Conservation (phyloP, 2,113 vertebrate species). For the Gallinago undulata region DNA sequence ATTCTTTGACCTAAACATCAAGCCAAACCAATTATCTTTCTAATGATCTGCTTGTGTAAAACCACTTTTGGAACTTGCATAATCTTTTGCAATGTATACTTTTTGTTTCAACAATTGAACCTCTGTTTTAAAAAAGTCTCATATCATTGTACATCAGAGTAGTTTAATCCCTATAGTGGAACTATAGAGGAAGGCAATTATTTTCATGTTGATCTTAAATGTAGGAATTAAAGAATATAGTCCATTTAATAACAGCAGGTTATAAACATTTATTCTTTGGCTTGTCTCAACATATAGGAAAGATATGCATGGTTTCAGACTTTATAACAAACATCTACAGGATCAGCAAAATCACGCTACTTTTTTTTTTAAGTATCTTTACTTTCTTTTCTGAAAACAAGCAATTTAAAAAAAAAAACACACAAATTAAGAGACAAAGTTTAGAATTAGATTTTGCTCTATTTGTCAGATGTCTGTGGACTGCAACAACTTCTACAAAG, state of each 20-base stretch:
- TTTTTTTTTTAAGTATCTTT: background rate
- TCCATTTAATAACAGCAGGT: background rate
- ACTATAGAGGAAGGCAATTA: background rate
- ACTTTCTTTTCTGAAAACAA: background rate
- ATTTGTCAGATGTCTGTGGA: background rate
- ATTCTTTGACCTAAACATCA: background rate
- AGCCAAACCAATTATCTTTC: background rate
- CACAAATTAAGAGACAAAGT: background rate
- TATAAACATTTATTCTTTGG: background rate
- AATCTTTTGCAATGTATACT: background rate
- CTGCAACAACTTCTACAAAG: background rate
- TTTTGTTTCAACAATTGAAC: background rate
- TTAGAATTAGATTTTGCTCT: background rate
- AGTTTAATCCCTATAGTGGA: background rate
- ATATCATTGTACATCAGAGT: background rate
- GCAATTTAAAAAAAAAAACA: background rate
- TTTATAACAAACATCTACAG: background rate
- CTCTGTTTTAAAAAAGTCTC: background rate
- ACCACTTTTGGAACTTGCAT: background rate
- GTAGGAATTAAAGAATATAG: background rate
- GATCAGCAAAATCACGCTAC: background rate
- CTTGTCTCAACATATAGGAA: background rate
- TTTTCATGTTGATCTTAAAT: background rate
- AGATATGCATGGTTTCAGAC: accelerated
- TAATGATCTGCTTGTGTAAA: background rate